These are phyloP conservation scores for Crioceris asparagi DNA, from an alignment of 2,888 invertebrate species.

Conservation along the genomic window DNA sequence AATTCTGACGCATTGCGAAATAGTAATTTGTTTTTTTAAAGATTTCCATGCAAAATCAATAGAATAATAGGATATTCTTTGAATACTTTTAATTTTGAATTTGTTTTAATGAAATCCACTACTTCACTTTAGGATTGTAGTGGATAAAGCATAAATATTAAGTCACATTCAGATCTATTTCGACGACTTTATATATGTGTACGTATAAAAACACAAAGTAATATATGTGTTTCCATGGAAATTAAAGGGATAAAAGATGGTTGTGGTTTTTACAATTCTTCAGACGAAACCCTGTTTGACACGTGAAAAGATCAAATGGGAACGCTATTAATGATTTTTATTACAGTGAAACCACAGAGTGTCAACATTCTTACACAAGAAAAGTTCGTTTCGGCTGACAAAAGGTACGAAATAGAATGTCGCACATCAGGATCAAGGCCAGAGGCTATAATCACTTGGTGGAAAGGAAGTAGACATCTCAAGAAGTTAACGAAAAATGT, in stretches of 20 bases:
- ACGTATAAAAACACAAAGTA: not conserved
- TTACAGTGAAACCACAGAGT: slow-evolving; percentile 75
- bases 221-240: not conserved
- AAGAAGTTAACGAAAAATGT: slow-evolving; percentile 73
- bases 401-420: slow-evolving; percentile 79
- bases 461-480: slow-evolving; percentile 74
- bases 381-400: slow-evolving; percentile 72
- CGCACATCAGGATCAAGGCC: slow-evolving; percentile 78
- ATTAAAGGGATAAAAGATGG: not conserved
- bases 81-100: no score
- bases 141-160: no score
- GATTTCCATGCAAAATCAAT: no score
- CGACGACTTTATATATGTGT: not conserved
- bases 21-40: no score
- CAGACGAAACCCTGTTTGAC: no score
- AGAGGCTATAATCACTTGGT: slow-evolving; percentile 80
- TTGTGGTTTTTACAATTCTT: not conserved
- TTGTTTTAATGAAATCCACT: no score
- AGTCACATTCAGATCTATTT: no score
- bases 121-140: no score
- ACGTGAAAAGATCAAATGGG: no score
- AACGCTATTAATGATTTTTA: no score
- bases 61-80: no score
- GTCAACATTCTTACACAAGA: slow-evolving; percentile 78
- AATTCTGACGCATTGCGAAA: no score